phyloP scores from a whole-genome alignment of 2,888 invertebrate genomes.

The Unio pictorum region DNA sequence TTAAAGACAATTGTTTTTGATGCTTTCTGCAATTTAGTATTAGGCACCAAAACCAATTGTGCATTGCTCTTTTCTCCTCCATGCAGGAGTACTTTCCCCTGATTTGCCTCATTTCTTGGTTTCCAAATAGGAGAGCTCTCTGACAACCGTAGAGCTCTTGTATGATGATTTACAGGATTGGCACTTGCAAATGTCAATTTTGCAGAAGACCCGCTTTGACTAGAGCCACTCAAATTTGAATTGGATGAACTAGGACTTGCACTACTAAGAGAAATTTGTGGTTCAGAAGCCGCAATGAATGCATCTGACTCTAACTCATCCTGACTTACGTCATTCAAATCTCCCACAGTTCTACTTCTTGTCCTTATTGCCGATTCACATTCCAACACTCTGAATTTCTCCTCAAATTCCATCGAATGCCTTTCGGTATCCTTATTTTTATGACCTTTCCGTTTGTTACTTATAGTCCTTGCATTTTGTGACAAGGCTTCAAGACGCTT shows the following conservation, averaged over 20 bases:
- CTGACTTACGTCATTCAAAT: conserved; percentile 77
- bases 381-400: conserved; percentile 79
- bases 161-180: conserved; percentile 90
- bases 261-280: conserved; percentile 37
- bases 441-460: conserved; percentile 44
- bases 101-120: conserved; percentile 50
- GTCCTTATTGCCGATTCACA: conserved; percentile 78
- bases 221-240: conserved; percentile 61
- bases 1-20: no score
- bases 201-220: conserved; percentile 72
- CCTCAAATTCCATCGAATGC: conserved; percentile 80
- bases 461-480: conserved; percentile 39
- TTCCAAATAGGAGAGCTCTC: conserved; percentile 99
- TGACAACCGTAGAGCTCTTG: conserved; percentile 31
- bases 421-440: conserved; percentile 51
- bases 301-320: conserved; percentile 40
- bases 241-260: conserved; percentile 57
- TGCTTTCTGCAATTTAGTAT: no score
- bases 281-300: conserved; percentile 38
- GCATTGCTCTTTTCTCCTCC: no score
- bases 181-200: conserved; percentile 94
- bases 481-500: conserved; percentile 42
- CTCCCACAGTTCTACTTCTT: conserved; percentile 93
- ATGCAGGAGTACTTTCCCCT: no score
- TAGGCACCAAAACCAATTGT: no score